Conservation (phyloP, 2,888 invertebrate species). For the Athalia cordata region DNA sequence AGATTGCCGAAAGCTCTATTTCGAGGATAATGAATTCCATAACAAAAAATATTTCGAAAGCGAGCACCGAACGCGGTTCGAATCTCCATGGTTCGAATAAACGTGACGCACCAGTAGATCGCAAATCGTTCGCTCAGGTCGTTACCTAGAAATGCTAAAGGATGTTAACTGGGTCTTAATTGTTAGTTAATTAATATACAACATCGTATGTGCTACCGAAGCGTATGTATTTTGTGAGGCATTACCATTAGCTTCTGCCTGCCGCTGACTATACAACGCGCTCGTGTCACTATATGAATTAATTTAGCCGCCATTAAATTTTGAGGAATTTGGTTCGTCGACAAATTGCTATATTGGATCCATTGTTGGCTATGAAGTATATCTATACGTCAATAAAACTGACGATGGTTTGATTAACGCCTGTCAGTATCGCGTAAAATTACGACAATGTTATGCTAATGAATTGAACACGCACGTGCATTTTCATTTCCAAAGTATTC, state of each 20-base stretch:
- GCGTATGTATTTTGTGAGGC: constrained; percentile 22
- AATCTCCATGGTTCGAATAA: not conserved
- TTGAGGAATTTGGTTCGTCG: constrained; percentile 26
- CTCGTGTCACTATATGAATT: constrained; percentile 22
- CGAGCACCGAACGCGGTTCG: not conserved
- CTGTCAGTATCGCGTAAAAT: not conserved
- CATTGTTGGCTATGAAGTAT: not conserved
- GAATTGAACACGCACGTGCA: too few species aligned
- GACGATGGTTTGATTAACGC: not conserved
- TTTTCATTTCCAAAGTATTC: not conserved
- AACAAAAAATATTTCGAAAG: not conserved
- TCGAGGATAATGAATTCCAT: too few species aligned
- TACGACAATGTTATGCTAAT: not conserved
- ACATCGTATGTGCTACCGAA: constrained; percentile 4
- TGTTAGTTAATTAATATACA: constrained; percentile 41
- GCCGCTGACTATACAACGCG: not conserved
- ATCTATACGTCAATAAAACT: not conserved
- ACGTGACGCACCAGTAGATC: not conserved
- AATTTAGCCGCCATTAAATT: constrained; percentile 18
- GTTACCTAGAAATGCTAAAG: constrained; percentile 28
- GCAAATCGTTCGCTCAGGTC: constrained; percentile 16
- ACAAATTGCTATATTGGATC: not conserved
- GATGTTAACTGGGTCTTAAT: constrained; percentile 36
- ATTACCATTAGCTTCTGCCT: constrained; percentile 28
- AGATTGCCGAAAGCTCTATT: too few species aligned